Evolutionary conservation across 2,888 invertebrate species (phyloP), one percentile per base, ranked within the genome.

Genomic region (Phania funesta): DNA sequence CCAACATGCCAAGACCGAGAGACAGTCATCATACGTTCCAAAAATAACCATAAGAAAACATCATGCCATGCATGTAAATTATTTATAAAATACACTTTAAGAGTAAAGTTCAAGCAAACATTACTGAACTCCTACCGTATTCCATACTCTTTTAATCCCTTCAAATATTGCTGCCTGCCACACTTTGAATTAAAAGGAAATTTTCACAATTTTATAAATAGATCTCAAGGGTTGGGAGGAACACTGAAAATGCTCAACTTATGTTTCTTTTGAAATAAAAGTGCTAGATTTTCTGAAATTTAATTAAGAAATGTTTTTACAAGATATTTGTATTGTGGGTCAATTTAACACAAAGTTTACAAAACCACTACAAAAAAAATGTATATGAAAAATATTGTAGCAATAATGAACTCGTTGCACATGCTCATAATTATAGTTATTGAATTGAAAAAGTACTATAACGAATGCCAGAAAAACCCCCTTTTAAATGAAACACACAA

Each of bases 81-180:
- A 75, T 74, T 82, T 81, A 64, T 78, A 75, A 62, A 68, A 82
- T 70, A 82, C 82, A 54, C 70, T 78, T n/a, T 78, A 38, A 82
- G 82, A 74, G 52, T 82, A 78, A 82, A 82, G 82, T 82, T 82
- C 82, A 77, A 29, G 29, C 44, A 71, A 75, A 71, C 54, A 74
- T 29, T 54, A 50, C 13, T 9, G 20, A 44, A 54, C 70, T 81
- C 58, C 81, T 77, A 41, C 67, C 56, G 71, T 76, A 58, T 58
- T 22, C 11, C 29, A 62, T 50, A 35, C 44, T 24, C 13, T 11
- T 18, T 9, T 35, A 56, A 9, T 20, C 52, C 58, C 73, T 48
- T 74, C n/a, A 24, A 38, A 50, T 41, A 16, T 6, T 50, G 16
- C 22, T 38, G 60, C 41, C 64, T 38, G 73, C 52, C 58, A 44